Conservation (phyloP, 1,140 invertebrate species). For the Coelopa frigida region DNA sequence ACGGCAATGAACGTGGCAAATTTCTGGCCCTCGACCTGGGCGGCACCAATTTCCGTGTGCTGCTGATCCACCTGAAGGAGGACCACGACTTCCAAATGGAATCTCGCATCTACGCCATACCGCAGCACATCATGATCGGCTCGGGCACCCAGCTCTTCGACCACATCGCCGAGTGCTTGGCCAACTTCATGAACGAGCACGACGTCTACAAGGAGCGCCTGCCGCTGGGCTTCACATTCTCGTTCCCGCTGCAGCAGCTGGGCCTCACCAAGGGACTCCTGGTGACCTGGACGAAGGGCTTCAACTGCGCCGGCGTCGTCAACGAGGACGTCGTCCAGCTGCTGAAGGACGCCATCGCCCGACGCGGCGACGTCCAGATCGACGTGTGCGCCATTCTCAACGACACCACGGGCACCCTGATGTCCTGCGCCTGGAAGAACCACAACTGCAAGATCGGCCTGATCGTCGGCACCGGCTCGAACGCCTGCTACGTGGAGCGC, state of each 20-base stretch:
- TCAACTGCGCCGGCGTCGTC: slow-evolving; percentile 86
- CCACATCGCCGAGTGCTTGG: slow-evolving; percentile 95
- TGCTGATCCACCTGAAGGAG: slow-evolving; percentile 82
- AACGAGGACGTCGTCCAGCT: slow-evolving; percentile 85
- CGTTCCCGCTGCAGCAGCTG: slow-evolving; percentile 88
- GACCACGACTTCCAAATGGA: slow-evolving; percentile 87
- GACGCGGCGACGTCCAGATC: slow-evolving; percentile 85
- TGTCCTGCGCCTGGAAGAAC: slow-evolving; percentile 99
- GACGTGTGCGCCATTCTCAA: slow-evolving; percentile 96
- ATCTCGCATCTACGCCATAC: slow-evolving; percentile 95
- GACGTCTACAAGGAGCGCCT: slow-evolving; percentile 69
- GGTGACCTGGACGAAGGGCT: slow-evolving; percentile 96
- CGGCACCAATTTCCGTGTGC: slow-evolving; percentile 96
- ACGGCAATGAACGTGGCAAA: slow-evolving; percentile 93
- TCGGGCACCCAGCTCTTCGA: slow-evolving; percentile 87
- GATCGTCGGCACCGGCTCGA: slow-evolving; percentile 92
- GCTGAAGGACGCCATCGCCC: slow-evolving; percentile 76
- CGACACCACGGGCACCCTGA: slow-evolving; percentile 96
- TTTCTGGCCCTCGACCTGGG: slow-evolving; percentile 96
- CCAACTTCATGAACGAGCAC: slow-evolving; percentile 86
- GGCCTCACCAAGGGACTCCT: slow-evolving; percentile 87
- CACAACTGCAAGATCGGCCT: slow-evolving; percentile 86
- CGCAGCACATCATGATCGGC: slow-evolving; percentile 90
- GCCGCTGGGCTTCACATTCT: slow-evolving; percentile 98
- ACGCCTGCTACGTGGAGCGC: slow-evolving; percentile 96